Evolutionary conservation across 2,113 vertebrate species (phyloP).

Genomic region (rabbit (Oryctolagus cuniculus)): mOryCun1.1 NC_091433.1:110514501-110515000

Average conservation of each 20-base stretch:
- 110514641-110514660: background rate
- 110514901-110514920: too few species aligned
- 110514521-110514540: too few species aligned
- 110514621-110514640: background rate
- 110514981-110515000: too few species aligned
- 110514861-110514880: background rate
- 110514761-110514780: background rate
- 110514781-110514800: background rate
- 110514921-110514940: too few species aligned
- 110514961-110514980: too few species aligned
- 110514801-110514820: background rate
- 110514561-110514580: background rate
- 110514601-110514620: slow-evolving; percentile 41
- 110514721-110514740: background rate
- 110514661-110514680: background rate
- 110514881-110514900: too few species aligned
- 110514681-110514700: background rate
- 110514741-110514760: background rate
- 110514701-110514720: background rate
- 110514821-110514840: background rate
- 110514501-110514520: too few species aligned
- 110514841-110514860: background rate
- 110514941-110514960: too few species aligned
- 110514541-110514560: too few species aligned
- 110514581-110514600: background rate